Percentiles rank a stretch among this genome's conserved stretches.
These are phyloP conservation scores for Limnodromus scolopaceus DNA, from an alignment of 2,797 vertebrate genomes.

Conservation along the genomic window DNA sequence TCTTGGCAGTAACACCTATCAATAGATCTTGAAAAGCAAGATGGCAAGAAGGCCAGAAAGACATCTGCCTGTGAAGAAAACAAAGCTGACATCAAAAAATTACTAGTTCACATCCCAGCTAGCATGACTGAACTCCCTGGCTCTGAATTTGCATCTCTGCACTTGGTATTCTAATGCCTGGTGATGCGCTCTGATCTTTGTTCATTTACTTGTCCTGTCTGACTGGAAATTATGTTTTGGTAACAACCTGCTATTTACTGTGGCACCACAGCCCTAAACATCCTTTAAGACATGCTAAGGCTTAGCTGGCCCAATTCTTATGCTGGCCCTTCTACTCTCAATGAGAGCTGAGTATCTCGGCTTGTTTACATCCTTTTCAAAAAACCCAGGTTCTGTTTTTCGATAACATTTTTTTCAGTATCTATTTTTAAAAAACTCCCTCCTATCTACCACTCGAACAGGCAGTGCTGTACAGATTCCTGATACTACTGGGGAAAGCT, in stretches of 20 bases:
- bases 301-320: constrained; percentile 22
- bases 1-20: neutral
- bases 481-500: neutral
- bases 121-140: neutral
- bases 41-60: neutral
- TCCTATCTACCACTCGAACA: neutral
- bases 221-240: constrained; percentile 48
- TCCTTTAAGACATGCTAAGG: neutral
- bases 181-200: constrained; percentile 24
- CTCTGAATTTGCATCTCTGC: constrained; percentile 16
- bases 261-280: constrained; percentile 13
- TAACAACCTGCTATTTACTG: constrained; percentile 57
- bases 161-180: constrained; percentile 3
- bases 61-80: neutral
- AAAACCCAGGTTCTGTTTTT: neutral
- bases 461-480: neutral
- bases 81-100: constrained; percentile 29
- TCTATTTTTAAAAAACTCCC: neutral
- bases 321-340: neutral
- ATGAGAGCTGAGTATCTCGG: neutral
- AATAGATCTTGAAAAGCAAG: neutral
- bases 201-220: constrained; percentile 38
- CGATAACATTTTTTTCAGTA: rapidly evolving
- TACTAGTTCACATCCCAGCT: neutral
- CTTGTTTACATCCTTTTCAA: neutral